phyloP scores from a whole-genome alignment of 2,113 vertebrate species.

The Gorsachius goisagi region DNA sequence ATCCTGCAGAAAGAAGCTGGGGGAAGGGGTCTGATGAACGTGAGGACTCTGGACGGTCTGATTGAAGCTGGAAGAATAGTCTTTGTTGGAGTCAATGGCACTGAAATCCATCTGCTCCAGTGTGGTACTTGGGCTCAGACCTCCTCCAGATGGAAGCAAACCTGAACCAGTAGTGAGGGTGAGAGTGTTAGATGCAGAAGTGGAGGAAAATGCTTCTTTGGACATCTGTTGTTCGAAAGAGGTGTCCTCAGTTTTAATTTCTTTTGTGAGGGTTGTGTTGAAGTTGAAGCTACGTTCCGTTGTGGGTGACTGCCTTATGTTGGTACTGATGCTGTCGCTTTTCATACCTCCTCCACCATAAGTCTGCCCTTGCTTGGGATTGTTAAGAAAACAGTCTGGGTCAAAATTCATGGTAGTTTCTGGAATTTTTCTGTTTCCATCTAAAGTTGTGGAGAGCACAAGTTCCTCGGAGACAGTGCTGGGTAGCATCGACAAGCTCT shows the following conservation, averaged over 20 bases:
- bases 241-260: constrained; percentile 97
- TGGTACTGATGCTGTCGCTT: constrained; percentile 82
- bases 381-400: constrained; percentile 99
- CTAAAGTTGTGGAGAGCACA: constrained; percentile 94
- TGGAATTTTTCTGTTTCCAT: constrained; percentile 90
- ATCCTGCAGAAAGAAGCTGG: constrained; percentile 98
- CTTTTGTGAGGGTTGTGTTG: constrained; percentile 87
- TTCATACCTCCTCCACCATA: constrained; percentile 95
- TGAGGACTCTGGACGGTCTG: constrained; percentile 92
- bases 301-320: constrained; percentile 85
- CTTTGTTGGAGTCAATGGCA: constrained; percentile 96
- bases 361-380: constrained; percentile 98
- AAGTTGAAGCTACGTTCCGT: constrained; percentile 85
- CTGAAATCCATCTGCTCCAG: constrained; percentile 99
- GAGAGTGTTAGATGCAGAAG: constrained; percentile 82
- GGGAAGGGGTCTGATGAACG: constrained; percentile 91
- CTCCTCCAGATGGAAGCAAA: constrained; percentile 93
- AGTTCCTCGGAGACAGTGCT: constrained; percentile 92
- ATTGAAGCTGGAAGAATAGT: constrained; percentile 87
- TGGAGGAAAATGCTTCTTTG: constrained; percentile 87
- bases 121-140: constrained; percentile 96
- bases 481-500: constrained; percentile 90
- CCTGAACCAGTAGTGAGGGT: constrained; percentile 84
- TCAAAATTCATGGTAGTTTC: constrained; percentile 98
- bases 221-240: constrained; percentile 98